phyloP scores from a whole-genome alignment of 2,113 vertebrate genomes.

The Blennius ocellaris region DNA sequence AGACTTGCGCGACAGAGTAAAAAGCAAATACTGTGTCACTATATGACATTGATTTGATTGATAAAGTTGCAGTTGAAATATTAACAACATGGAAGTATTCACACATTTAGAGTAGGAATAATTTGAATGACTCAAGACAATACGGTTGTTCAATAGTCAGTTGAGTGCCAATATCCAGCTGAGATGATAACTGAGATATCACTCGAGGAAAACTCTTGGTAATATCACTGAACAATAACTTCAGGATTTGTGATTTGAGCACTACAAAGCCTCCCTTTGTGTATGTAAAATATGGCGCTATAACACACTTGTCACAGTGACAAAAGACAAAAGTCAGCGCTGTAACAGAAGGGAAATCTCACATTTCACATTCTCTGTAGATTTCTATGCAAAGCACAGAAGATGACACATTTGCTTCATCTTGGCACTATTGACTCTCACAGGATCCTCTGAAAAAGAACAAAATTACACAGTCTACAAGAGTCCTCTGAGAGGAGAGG shows the following conservation, averaged over 20 bases:
- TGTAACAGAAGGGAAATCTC: conserved; percentile 48
- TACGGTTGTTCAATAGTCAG: conserved; percentile 36
- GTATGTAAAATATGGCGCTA: conserved; percentile 51
- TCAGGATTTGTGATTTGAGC: conserved; percentile 55
- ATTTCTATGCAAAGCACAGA: conserved; percentile 44
- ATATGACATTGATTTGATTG: conserved; percentile 33
- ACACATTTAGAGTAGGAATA: conserved; percentile 39
- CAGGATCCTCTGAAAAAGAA: conserved; percentile 33
- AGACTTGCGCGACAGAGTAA: conserved; percentile 5
- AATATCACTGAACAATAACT: conserved; percentile 62
- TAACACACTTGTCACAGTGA: conserved; percentile 71
- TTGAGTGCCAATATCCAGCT: conserved; percentile 58
- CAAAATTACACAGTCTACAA: conserved; percentile 36
- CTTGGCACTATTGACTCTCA: conserved; percentile 46
- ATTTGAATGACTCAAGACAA: conserved; percentile 51
- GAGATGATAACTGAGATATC: conserved; percentile 68
- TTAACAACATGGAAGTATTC: conserved; percentile 18
- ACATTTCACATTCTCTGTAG: conserved; percentile 42
- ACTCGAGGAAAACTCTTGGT: conserved; percentile 39
- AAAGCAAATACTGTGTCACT: conserved; percentile 39
- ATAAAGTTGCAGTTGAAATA: conserved; percentile 42
- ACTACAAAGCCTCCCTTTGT: conserved; percentile 71
- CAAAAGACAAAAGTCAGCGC: conserved; percentile 71
- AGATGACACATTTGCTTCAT: conserved; percentile 58
- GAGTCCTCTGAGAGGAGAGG: conserved; percentile 11